Conservation (phyloP, 1,140 invertebrate species). For the Pinna nobilis region DNA sequence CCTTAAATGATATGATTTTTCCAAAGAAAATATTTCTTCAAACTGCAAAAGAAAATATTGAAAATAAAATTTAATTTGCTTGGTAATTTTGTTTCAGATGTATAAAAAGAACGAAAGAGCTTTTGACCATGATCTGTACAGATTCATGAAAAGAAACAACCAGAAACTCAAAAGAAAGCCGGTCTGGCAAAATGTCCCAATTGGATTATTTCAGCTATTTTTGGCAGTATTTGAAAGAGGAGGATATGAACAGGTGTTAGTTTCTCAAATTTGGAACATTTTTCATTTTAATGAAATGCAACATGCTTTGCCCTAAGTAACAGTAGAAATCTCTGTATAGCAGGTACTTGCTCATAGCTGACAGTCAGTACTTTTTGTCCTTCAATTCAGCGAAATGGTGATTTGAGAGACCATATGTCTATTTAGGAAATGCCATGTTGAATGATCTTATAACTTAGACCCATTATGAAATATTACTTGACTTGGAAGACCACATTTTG, state of each 20-base stretch:
- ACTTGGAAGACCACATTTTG: too few species aligned
- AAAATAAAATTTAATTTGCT: neutral
- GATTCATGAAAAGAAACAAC: conserved; percentile 57
- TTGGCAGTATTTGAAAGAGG: conserved; percentile 61
- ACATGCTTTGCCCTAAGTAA: neutral
- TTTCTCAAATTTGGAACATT: neutral
- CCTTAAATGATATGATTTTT: too few species aligned
- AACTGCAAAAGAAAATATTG: neutral
- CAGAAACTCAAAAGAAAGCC: conserved; percentile 38
- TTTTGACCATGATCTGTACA: conserved; percentile 62
- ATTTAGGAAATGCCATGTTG: neutral
- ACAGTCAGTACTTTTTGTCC: neutral
- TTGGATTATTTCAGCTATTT: conserved; percentile 61
- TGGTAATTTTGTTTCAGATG: conserved; percentile 55
- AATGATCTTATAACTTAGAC: too few species aligned
- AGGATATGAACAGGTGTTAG: conserved; percentile 56
- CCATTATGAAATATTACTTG: too few species aligned
- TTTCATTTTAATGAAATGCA: neutral
- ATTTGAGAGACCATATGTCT: neutral
- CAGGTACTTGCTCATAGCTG: neutral
- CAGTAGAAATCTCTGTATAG: neutral
- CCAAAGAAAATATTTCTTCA: neutral
- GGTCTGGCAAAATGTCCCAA: conserved; percentile 54
- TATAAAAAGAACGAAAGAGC: conserved; percentile 64
- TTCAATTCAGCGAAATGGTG: too few species aligned